Percentiles rank a stretch among this genome's conserved stretches.
Evolutionary conservation across 2,113 vertebrate species (phyloP).

Genomic region (Brachyhypopomus gauderio): DNA sequence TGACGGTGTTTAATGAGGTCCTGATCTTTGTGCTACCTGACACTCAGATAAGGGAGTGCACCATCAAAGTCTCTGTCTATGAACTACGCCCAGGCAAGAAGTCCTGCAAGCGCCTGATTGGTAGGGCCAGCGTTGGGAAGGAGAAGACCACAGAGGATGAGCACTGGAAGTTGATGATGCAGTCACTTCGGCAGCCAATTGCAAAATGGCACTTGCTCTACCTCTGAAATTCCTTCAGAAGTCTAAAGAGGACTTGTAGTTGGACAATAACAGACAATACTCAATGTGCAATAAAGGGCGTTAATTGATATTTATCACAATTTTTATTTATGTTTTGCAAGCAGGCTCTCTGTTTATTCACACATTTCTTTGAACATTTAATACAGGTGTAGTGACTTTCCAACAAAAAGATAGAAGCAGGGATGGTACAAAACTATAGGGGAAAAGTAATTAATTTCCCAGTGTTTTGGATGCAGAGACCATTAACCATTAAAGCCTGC

Average conservation of each 20-base stretch:
- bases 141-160: slow-evolving; percentile 59
- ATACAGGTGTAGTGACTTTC: too few species aligned
- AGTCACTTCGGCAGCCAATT: slow-evolving; percentile 74
- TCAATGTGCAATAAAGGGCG: background rate
- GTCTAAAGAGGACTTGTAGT: too few species aligned
- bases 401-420: too few species aligned
- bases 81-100: slow-evolving; percentile 56
- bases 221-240: slow-evolving; percentile 44
- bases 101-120: slow-evolving; percentile 67
- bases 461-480: too few species aligned
- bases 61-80: slow-evolving; percentile 70
- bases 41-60: slow-evolving; percentile 63
- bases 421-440: too few species aligned
- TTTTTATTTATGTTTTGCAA: too few species aligned
- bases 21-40: slow-evolving; percentile 74
- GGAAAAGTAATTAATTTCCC: too few species aligned
- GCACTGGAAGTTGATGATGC: slow-evolving; percentile 76
- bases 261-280: background rate
- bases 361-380: too few species aligned
- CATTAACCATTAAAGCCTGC: too few species aligned
- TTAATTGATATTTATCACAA: background rate
- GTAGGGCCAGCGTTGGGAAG: slow-evolving; percentile 71
- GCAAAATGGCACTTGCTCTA: slow-evolving; percentile 77
- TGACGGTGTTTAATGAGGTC: slow-evolving; percentile 78
- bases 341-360: too few species aligned